Evolutionary conservation across 2,888 invertebrate species (phyloP).

Genomic region (Neocrepidodera transversa): DNA sequence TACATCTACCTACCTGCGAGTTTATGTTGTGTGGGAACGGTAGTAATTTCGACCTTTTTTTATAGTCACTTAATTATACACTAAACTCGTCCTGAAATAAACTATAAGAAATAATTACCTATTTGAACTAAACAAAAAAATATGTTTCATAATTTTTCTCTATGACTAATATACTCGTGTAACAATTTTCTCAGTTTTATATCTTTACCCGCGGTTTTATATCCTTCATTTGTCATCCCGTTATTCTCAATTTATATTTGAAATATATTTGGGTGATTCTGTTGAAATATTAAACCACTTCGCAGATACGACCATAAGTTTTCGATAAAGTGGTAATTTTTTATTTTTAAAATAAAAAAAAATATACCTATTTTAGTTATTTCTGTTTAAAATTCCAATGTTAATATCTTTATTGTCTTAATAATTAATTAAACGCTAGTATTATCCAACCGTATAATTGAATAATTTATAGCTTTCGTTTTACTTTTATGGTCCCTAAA

Average conservation of each 20-base stretch:
- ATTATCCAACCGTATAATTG: too few relatives aligned
- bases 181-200: constrained; percentile 17
- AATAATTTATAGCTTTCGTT: too few relatives aligned
- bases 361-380: too few relatives aligned
- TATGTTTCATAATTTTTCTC: constrained; percentile 23
- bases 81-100: background rate
- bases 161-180: constrained; percentile 20
- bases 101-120: background rate
- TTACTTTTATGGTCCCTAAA: too few relatives aligned
- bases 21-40: constrained; percentile 28
- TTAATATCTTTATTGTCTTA: too few relatives aligned
- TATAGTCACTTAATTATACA: constrained; percentile 19
- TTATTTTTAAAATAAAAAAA: too few relatives aligned
- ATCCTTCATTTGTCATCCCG: constrained; percentile 26
- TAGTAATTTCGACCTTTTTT: constrained; percentile 31
- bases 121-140: too few relatives aligned
- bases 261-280: constrained; percentile 16
- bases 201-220: constrained; percentile 24
- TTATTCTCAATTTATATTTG: constrained; percentile 21
- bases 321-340: too few relatives aligned
- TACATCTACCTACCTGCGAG: constrained; percentile 18
- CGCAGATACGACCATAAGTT: background rate
- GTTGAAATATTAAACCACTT: constrained; percentile 8
- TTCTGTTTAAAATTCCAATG: too few relatives aligned
- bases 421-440: too few relatives aligned